Percentiles rank a stretch among this genome's conserved stretches.
These are phyloP conservation scores for Uloborus diversus DNA, from an alignment of 1,140 invertebrate species.

Conservation along the genomic window DNA sequence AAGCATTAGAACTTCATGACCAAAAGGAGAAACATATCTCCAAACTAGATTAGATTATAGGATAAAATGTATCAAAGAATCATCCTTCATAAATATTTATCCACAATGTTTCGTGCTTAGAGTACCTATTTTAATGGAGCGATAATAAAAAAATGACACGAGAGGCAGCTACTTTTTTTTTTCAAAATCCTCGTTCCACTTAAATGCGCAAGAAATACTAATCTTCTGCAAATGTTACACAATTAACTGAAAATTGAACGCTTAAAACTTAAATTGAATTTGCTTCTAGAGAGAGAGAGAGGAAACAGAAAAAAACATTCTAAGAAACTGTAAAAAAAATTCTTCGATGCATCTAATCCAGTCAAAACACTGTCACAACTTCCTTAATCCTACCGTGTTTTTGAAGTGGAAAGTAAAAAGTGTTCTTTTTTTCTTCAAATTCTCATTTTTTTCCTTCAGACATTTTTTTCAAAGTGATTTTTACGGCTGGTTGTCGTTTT, in stretches of 20 bases:
- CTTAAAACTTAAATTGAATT: slow-evolving; percentile 37
- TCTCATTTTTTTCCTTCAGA: not conserved
- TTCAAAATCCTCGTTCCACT: no score
- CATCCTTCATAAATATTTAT: no score
- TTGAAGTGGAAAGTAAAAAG: slow-evolving; percentile 23
- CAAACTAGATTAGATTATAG: no score
- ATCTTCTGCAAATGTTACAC: slow-evolving; percentile 44
- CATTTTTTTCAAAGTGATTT: not conserved
- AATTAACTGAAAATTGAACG: slow-evolving; percentile 16
- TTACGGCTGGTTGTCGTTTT: slow-evolving; percentile 28
- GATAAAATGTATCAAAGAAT: no score
- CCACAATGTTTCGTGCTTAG: no score
- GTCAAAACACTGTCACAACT: slow-evolving; percentile 6
- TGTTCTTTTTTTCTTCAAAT: slow-evolving; percentile 1
- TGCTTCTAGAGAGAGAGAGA: not conserved
- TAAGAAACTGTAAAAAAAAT: no score
- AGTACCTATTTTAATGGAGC: no score
- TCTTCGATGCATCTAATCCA: slow-evolving; percentile 9
- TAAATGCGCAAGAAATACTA: slow-evolving; percentile 15
- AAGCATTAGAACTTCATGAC: no score
- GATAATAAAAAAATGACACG: no score
- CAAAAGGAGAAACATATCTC: no score
- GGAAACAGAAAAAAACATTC: not conserved
- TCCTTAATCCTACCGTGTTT: slow-evolving; percentile 45
- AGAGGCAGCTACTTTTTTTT: no score